Evolutionary conservation across 2,797 vertebrate genomes (phyloP).

Genomic region (Centroberyx gerrardi): DNA sequence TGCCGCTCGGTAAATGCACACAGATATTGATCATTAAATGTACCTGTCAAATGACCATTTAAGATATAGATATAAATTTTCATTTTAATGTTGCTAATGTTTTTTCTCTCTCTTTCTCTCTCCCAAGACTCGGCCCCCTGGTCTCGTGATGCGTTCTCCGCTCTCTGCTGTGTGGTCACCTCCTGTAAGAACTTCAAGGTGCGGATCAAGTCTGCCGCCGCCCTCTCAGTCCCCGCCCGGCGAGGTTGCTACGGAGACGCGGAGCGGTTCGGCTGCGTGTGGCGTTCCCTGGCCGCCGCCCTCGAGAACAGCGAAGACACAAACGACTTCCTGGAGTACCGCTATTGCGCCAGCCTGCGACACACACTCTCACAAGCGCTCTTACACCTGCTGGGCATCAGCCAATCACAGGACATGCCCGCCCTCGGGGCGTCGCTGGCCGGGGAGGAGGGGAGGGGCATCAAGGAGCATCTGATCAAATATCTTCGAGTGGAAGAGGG

Average conservation of each 20-base stretch:
- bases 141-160: conserved; percentile 88
- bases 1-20: conserved; percentile 90
- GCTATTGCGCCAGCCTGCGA: conserved; percentile 93
- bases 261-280: conserved; percentile 88
- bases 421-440: conserved; percentile 75
- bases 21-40: neutral
- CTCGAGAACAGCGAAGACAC: conserved; percentile 93
- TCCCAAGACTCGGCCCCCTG: conserved; percentile 89
- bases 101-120: neutral
- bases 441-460: conserved; percentile 67
- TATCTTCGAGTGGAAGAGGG: conserved; percentile 84
- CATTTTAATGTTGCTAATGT: neutral
- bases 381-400: conserved; percentile 89
- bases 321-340: conserved; percentile 94
- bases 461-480: conserved; percentile 86
- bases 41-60: too few relatives aligned
- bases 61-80: too few relatives aligned
- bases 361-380: conserved; percentile 91
- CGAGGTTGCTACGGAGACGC: conserved; percentile 89
- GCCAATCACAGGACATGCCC: conserved; percentile 85
- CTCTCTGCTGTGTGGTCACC: conserved; percentile 91
- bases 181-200: conserved; percentile 99
- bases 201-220: conserved; percentile 94
- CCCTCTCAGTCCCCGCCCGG: conserved; percentile 88
- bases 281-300: conserved; percentile 90